Base-by-base conservation (phyloP, 2,797 vertebrate genomes). In the Gastrophryne carolinensis region DNA sequence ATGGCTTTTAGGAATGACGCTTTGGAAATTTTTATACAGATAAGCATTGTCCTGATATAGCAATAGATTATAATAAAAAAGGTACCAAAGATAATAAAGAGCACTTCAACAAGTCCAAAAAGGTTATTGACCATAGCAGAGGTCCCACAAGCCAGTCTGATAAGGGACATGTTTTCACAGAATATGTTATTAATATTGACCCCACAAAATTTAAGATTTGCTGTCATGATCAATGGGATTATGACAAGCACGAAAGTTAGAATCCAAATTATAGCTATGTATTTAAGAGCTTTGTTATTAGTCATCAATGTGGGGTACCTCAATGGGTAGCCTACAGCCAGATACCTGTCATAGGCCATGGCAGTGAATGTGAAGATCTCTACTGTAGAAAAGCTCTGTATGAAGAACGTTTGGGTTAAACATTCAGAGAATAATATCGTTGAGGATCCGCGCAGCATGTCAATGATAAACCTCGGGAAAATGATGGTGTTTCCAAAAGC, bases 91-190 rank as follows among this genome's bases (percentile, higher is more conserved):
- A 60, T 5, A 2, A 60, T 3, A 5, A 60, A 1, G 0, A 68
- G n/a, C 3, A 21, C 10, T 27, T 37, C 19, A 1, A 60, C 21
- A 5, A 49, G 21, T 15, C 63, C 73, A 41, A 60, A 60, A 1
- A 75, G 19, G 12, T 67, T 67, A 61, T 52, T 67, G 1, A 60
- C 19, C 3, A 17, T 17, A 6, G 53, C 26, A 1, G 30, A 8
- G n/a, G 58, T 27, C 0, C 41, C 62, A 50, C 72, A 75, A 2
- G 72, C 52, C 53, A 75, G 11, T 11, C 24, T 66, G 5, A 75
- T 6, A 1, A 66, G 24, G 10, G 72, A 75, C 72, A 75, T 67
- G 35, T 75, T 75, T 0, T 75, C 72, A 60, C 72, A 75, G 34
- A 35, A 75, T 5, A 75, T n/a, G n/a, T 60, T 75, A 24, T 60